Evolutionary conservation across 2,888 invertebrate genomes (phyloP), one percentile per base, ranked within the genome.

Genomic region (Polyommatus icarus): DNA sequence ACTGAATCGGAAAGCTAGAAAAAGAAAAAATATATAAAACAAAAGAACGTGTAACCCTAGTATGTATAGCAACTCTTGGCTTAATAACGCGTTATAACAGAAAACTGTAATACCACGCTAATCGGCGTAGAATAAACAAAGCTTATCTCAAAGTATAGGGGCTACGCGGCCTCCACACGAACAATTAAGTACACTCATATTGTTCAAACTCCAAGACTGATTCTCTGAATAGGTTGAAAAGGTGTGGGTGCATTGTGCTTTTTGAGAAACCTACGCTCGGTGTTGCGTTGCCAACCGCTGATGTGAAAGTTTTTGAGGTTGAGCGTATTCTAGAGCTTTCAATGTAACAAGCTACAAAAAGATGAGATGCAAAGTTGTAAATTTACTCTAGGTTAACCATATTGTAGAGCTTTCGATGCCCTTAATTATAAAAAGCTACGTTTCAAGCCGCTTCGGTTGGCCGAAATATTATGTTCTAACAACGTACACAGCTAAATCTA

Each of bases 91-190:
- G 24, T 24, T 61, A 10, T 61, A 78, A 79, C 80, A 77, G 77
- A 71, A 77, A 57, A 76, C 32, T 54, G 71, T 71, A 29, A 77
- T 77, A 57, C 50, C 29, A 73, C 77, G 84, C 84, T 90, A 89
- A 89, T 89, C 89, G 82, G 85, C 83, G 87, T 86, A 88, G 88
- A 89, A 88, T 87, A 90, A 91, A 92, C 89, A 90, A 85, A 86
- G 88, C 88, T 91, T 91, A 92, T 92, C 91, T 89, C 83, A 20
- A 71, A 46, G 61, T 75, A 75, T 75, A 75, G 78, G 73, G 79
- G 61, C 71, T 36, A 59, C 46, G 71, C 71, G 71, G 72, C 73
- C 77, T 71, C 57, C 15, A 54, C 40, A 24, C 40, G 61, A 76
- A 77, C 76, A 76, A 76, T 76, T 76, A 76, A 76, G 77, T 71